Conservation (phyloP, 2,888 invertebrate species). For the Eurytoma californica region DNA sequence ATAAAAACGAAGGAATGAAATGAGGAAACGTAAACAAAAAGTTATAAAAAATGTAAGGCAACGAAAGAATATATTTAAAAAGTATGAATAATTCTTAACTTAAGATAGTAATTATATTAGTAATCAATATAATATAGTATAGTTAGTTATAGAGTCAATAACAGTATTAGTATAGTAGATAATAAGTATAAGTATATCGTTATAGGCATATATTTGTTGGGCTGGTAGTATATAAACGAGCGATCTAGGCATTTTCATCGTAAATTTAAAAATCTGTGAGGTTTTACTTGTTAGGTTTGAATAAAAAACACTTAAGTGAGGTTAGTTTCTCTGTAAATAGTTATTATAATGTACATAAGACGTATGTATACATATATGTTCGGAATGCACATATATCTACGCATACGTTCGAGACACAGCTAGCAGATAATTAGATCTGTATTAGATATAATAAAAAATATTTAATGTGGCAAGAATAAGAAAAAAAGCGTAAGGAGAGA, state of each 20-base stretch:
- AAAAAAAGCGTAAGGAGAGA: constrained; percentile 54
- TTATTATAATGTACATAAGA: constrained; percentile 37
- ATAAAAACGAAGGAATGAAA: constrained; percentile 18
- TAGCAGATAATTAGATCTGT: constrained; percentile 47
- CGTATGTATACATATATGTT: constrained; percentile 50
- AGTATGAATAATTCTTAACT: constrained; percentile 23
- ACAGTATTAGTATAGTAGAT: constrained; percentile 52
- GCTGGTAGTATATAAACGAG: constrained; percentile 50
- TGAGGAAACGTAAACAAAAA: constrained; percentile 14
- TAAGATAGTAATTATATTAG: constrained; percentile 31
- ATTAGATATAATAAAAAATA: constrained; percentile 51
- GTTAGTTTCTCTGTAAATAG: constrained; percentile 51
- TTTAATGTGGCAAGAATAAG: constrained; percentile 53
- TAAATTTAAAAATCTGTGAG: constrained; percentile 46
- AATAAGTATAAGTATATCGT: constrained; percentile 49
- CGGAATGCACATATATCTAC: constrained; percentile 12
- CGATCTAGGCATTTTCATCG: constrained; percentile 50
- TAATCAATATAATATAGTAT: constrained; percentile 39
- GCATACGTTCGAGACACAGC: constrained; percentile 43
- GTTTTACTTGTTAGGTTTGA: constrained; percentile 56
- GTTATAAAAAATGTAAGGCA: constrained; percentile 3
- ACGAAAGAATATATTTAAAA: constrained; percentile 5
- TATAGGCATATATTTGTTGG: constrained; percentile 49
- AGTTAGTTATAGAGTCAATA: constrained; percentile 58
- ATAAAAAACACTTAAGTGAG: constrained; percentile 53